Base-by-base conservation (phyloP, 2,888 invertebrate species). In the Drosophila fulvimacula region DNA sequence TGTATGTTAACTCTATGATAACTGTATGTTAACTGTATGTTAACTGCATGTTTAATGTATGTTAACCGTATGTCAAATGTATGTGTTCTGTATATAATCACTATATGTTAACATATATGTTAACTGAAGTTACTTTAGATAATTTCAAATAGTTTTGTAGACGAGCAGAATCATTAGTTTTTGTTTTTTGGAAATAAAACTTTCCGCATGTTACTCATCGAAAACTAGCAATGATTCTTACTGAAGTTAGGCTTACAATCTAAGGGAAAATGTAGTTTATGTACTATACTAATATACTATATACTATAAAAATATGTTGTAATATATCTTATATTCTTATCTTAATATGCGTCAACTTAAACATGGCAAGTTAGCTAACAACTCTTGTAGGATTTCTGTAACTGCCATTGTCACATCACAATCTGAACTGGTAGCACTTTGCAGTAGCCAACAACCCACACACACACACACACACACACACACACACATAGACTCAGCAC, bases 391-490 rank as follows among this genome's bases (percentile, higher is more conserved):
- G 38, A 21, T 39, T 52, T 19, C 41, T 19, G 30, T 19, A n/a
- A 30, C 19, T 66, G 11, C 49, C 66, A 38, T 76, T 68, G 17
- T 61, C 61, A 48, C 67, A 44, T 46, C 42, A 15, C 42, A 46
- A 73, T 49, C 61, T 71, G 27, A 67, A 55, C 67, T 76, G 75
- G 84, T 70, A 82, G 84, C 79, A 51, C 58, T 46, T 71, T 73
- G 66, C 82, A 72, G 82, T 85, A 84, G 82, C 85, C 30, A 65
- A 69, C 19, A 67, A 70, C 38, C 63, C 62, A 44, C 51, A 59
- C 56, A 69, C 32, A 55, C 44, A 62, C 46, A 55, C 49, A 55
- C 41, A 41, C 13, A 51, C 44, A 19, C 19, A 46, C 9, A 19
- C 7, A 41, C 38, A 42, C 15, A 53, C 51, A n/a, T n/a, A n/a